Evolutionary conservation across 2,888 invertebrate genomes (phyloP), one percentile per base, ranked within the genome.

Genomic region (Chrysomela aeneicollis): DNA sequence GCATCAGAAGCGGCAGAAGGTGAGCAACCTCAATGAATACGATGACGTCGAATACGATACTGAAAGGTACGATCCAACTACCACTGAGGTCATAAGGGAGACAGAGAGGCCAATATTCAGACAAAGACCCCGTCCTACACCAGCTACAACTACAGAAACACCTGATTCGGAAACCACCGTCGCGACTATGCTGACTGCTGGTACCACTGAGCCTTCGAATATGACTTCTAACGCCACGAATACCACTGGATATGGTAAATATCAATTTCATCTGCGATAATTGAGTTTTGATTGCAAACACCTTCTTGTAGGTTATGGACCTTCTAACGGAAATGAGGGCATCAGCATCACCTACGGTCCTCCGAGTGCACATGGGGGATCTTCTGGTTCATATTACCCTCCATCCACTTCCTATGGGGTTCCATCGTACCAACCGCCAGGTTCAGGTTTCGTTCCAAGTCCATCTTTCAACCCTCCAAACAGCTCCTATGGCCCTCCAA

Each of bases 291-390:
- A n/a, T 35, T 35, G 35, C 10, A 35, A 6, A 9, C 35, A 10
- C 35, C 35, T 35, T 9, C n/a, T n/a, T n/a, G 54, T 68, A 73
- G 79, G 78, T 42, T 82, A 82, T 70, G 82, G 82, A 10, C 79
- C 81, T 18, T 79, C 79, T 1, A 79, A 79, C 67, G 81, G 81
- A 9, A 77, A 81, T 63, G 82, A 82, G 66, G 72, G 78, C 35
- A 76, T 82, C 21, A 81, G 81, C 59, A 79, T 82, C 47, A 82
- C 82, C 30, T 81, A 81, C 62, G 79, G 79, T n/a, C 81, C 81
- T 32, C 77, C 63, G 17, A 58, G 26, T 19, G 21, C 47, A 19
- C 63, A 53, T 12, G 51, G 55, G 12, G 66, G 55, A 35, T 37
- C 26, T 42, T 6, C 58, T 35, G 57, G 42, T 18, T 30, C 51